phyloP scores from a whole-genome alignment of 1,140 invertebrate species.

The Pachypsylla venusta region DNA sequence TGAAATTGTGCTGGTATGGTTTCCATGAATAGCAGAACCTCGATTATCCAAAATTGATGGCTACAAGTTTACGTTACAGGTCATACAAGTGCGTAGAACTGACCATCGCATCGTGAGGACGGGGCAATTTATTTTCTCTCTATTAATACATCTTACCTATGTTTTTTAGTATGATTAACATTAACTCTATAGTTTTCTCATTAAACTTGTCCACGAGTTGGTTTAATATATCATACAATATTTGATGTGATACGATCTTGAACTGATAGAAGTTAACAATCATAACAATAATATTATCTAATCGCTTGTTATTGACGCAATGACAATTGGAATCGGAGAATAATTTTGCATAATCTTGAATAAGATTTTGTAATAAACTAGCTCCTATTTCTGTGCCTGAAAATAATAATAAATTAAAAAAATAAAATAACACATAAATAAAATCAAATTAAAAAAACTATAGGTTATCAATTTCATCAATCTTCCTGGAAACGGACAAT shows the following conservation, averaged over 20 bases:
- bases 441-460: too few relatives aligned
- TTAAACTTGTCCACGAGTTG: slow-evolving; percentile 43
- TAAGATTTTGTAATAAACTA: slow-evolving; percentile 53
- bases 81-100: too few relatives aligned
- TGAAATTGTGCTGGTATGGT: too few relatives aligned
- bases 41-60: too few relatives aligned
- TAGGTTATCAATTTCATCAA: too few relatives aligned
- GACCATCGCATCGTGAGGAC: too few relatives aligned
- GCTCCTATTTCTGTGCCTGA: slow-evolving; percentile 41
- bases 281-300: background rate
- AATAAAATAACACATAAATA: slow-evolving; percentile 21
- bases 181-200: slow-evolving; percentile 76
- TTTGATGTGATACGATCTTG: slow-evolving; percentile 19
- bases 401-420: too few relatives aligned
- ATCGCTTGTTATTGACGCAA: slow-evolving; percentile 3
- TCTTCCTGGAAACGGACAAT: too few relatives aligned
- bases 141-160: slow-evolving; percentile 34
- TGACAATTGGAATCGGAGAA: slow-evolving; percentile 30
- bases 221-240: slow-evolving; percentile 63
- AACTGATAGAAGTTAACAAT: background rate
- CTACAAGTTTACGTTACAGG: too few relatives aligned
- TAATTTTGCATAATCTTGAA: slow-evolving; percentile 47
- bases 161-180: slow-evolving; percentile 57
- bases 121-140: too few relatives aligned
- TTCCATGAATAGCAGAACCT: too few relatives aligned